Evolutionary conservation across 2,113 vertebrate genomes (phyloP).

Genomic region (Actenoides lindsayi): DNA sequence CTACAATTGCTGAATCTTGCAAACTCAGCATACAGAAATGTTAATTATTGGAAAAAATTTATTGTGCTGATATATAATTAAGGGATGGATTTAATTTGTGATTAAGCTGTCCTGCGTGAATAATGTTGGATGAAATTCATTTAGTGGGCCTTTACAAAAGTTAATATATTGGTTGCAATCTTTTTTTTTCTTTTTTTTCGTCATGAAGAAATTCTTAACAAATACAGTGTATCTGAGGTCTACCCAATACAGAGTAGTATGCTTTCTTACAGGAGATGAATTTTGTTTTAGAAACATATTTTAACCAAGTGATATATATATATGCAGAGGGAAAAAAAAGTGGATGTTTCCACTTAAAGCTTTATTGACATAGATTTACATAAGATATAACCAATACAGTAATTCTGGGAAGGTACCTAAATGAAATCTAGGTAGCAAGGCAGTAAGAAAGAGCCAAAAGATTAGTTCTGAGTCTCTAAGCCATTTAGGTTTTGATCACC

Average conservation of each 20-base stretch:
- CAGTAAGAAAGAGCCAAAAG: background rate
- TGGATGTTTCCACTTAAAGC: background rate
- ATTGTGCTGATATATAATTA: background rate
- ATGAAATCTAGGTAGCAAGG: background rate
- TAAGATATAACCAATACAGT: background rate
- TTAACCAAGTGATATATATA: background rate
- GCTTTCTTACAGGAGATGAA: background rate
- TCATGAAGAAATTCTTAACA: background rate
- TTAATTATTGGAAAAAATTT: background rate
- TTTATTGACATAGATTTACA: background rate
- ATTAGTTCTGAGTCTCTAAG: background rate
- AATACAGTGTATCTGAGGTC: background rate
- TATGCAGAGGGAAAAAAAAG: background rate
- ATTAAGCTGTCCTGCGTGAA: background rate
- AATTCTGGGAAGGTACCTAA: background rate
- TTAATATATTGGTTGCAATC: background rate
- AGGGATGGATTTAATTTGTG: background rate
- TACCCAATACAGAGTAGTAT: background rate
- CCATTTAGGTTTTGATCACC: background rate
- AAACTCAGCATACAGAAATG: background rate
- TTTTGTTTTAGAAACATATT: background rate
- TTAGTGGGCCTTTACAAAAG: background rate
- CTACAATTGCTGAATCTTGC: background rate
- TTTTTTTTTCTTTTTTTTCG: background rate
- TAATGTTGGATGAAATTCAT: background rate